phyloP scores from a whole-genome alignment of 92 coral and sea anemone genomes.

The Phenganax subtilis region DNA sequence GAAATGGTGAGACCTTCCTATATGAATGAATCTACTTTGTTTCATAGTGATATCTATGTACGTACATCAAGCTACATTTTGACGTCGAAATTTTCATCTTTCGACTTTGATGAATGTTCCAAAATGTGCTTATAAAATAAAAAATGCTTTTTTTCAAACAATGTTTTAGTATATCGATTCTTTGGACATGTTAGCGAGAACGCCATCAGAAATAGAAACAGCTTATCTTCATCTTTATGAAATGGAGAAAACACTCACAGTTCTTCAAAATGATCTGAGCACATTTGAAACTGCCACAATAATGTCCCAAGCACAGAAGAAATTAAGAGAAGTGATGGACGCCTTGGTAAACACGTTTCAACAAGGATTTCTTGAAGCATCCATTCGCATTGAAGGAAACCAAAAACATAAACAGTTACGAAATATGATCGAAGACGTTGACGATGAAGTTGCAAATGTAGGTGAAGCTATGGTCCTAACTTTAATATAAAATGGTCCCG shows the following conservation, averaged over 20 bases:
- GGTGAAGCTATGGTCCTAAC: neutral
- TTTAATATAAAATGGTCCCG: neutral
- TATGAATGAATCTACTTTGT: neutral
- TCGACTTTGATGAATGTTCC: too few species aligned
- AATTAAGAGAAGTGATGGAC: constrained; percentile 57
- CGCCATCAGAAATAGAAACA: constrained; percentile 42
- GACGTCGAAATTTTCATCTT: too few species aligned
- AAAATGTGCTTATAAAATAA: neutral
- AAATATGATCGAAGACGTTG: constrained; percentile 54
- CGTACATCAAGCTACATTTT: neutral
- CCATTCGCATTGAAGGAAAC: constrained; percentile 60
- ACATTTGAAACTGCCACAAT: constrained; percentile 41
- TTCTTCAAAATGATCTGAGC: constrained; percentile 32
- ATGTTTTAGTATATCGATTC: constrained; percentile 50
- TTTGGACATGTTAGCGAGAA: constrained; percentile 52
- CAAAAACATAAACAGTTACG: constrained; percentile 64
- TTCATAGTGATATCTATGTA: neutral
- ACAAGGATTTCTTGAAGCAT: constrained; percentile 58
- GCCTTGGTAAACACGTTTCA: constrained; percentile 68
- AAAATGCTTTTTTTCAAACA: neutral
- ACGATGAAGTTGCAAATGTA: constrained; percentile 71
- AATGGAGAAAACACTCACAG: constrained; percentile 29
- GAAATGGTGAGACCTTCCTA: constrained; percentile 46
- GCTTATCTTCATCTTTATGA: constrained; percentile 36
- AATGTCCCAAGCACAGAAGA: constrained; percentile 42